Percentiles rank a stretch among this genome's conserved stretches.
Conservation (phyloP, 1,140 invertebrate species). For the Drosophila paulistorum region DNA sequence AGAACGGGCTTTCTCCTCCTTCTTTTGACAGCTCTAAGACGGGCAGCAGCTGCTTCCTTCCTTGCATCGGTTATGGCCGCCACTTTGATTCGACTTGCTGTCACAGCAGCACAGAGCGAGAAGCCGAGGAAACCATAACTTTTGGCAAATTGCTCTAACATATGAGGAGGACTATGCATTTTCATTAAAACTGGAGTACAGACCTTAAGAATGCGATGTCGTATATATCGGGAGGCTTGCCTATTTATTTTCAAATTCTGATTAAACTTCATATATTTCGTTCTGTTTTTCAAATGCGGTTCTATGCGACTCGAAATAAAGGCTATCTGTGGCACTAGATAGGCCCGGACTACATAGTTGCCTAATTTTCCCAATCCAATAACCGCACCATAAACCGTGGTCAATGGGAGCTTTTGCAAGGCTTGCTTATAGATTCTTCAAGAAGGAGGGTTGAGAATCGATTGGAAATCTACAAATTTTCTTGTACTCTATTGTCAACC, state of each 20-base stretch:
- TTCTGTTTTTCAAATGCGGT: neutral
- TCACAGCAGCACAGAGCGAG: conserved; percentile 22
- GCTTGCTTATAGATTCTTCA: conserved; percentile 38
- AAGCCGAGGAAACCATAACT: conserved; percentile 37
- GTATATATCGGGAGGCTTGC: conserved; percentile 36
- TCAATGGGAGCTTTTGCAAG: conserved; percentile 13
- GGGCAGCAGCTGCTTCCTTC: neutral
- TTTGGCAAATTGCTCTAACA: neutral
- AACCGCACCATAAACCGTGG: conserved; percentile 47
- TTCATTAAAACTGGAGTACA: conserved; percentile 36
- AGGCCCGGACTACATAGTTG: conserved; percentile 23
- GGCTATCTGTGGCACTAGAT: conserved; percentile 34
- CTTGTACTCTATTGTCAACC: neutral
- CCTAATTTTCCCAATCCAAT: conserved; percentile 52
- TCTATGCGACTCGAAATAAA: conserved; percentile 30
- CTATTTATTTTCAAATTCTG: neutral
- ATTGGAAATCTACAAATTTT: neutral
- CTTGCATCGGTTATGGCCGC: neutral
- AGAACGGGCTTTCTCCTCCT: neutral
- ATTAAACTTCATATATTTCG: neutral
- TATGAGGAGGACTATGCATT: conserved; percentile 22
- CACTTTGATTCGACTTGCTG: conserved; percentile 16
- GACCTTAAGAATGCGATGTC: conserved; percentile 50
- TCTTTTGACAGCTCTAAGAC: neutral
- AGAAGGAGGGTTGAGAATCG: neutral